Conservation (phyloP, 2,797 vertebrate genomes). For the Apogon hyalosoma region DNA sequence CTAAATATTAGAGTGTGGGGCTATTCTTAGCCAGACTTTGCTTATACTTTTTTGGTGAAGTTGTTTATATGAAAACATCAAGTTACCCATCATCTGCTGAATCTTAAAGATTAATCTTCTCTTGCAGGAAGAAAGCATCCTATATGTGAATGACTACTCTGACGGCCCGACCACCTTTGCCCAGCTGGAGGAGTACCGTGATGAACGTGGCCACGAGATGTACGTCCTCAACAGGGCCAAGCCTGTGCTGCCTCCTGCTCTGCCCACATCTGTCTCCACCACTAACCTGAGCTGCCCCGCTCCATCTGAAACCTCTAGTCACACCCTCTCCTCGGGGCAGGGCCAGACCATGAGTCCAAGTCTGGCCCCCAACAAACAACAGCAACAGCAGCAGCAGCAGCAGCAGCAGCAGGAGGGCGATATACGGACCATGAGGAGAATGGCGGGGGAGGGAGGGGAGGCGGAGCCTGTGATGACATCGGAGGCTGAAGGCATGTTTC, state of each 20-base stretch:
- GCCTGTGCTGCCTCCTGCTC: conserved; percentile 79
- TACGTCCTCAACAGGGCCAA: conserved; percentile 91
- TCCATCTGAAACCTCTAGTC: conserved; percentile 70
- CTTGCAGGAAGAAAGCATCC: conserved; percentile 86
- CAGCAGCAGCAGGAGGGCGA: conserved; percentile 65
- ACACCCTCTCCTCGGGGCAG: conserved; percentile 59
- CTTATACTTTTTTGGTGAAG: neutral
- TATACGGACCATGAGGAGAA: conserved; percentile 80
- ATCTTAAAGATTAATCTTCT: conserved; percentile 5
- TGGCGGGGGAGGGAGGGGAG: conserved; percentile 84
- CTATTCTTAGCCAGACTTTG: too few relatives aligned
- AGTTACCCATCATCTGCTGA: neutral
- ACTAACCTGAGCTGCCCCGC: conserved; percentile 64
- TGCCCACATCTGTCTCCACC: conserved; percentile 62
- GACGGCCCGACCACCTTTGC: conserved; percentile 92
- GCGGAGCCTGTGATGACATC: conserved; percentile 79
- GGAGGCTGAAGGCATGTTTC: conserved; percentile 84
- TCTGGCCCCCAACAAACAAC: conserved; percentile 62
- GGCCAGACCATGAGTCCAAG: conserved; percentile 61
- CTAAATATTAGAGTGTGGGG: too few relatives aligned
- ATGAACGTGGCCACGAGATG: conserved; percentile 91
- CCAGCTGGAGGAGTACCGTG: conserved; percentile 91
- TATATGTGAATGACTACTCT: conserved; percentile 92
- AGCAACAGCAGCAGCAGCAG: neutral
- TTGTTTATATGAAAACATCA: neutral